phyloP scores from a whole-genome alignment of 2,888 invertebrate genomes.

The Hoplodrina blanda region DNA sequence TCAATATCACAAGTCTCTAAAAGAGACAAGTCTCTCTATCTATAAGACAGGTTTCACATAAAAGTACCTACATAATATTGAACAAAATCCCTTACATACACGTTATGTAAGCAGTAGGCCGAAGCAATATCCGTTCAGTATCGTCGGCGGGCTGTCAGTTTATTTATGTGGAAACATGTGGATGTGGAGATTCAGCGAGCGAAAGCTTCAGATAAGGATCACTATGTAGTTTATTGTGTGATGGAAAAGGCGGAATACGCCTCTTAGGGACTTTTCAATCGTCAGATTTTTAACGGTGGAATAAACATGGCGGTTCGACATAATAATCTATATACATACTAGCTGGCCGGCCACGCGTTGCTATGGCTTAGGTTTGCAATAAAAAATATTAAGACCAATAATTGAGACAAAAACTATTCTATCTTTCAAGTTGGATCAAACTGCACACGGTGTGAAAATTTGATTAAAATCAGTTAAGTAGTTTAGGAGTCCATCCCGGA shows the following conservation, averaged over 20 bases:
- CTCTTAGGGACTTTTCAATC: neutral
- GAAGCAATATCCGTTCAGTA: constrained; percentile 79
- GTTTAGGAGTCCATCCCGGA: no score
- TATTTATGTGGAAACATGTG: constrained; percentile 76
- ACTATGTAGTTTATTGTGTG: constrained; percentile 14
- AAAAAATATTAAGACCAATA: no score
- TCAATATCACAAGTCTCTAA: neutral
- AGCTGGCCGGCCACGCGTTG: no score
- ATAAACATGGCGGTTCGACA: neutral
- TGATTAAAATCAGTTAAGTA: no score
- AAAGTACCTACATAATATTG: constrained; percentile 35
- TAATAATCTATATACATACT: no score
- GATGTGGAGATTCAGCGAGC: constrained; percentile 71
- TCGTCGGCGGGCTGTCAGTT: constrained; percentile 73
- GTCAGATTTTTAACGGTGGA: neutral
- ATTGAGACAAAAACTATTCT: no score
- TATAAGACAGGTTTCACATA: constrained; percentile 9
- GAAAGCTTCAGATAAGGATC: constrained; percentile 43
- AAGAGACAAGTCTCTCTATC: no score
- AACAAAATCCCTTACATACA: constrained; percentile 43
- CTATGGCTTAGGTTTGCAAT: no score
- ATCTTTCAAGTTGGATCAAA: no score
- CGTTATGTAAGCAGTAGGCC: constrained; percentile 64
- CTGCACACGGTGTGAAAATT: no score
- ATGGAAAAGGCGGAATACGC: constrained; percentile 2